phyloP scores from a whole-genome alignment of 2,888 invertebrate genomes.

The Parelbella ahira region DNA sequence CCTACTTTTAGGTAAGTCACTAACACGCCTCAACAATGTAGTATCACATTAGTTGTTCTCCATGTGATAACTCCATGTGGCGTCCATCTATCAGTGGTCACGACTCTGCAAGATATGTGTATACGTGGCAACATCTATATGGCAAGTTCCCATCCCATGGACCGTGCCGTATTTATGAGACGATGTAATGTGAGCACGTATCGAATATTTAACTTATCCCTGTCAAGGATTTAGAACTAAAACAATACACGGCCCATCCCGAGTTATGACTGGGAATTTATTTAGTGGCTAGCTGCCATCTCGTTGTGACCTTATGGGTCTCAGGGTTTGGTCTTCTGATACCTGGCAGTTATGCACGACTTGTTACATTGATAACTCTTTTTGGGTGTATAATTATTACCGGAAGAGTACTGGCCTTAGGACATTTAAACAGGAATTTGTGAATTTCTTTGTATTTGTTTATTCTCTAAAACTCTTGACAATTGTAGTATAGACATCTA shows the following conservation, averaged over 20 bases:
- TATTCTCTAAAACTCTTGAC: no score
- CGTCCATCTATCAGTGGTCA: slow-evolving; percentile 38
- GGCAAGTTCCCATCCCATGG: slow-evolving; percentile 33
- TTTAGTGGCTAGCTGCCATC: slow-evolving; percentile 21
- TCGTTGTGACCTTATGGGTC: slow-evolving; percentile 23
- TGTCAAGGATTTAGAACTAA: slow-evolving; percentile 27
- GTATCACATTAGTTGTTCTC: slow-evolving; percentile 3
- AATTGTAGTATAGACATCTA: no score
- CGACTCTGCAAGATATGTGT: slow-evolving; percentile 37
- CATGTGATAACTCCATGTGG: slow-evolving; percentile 17
- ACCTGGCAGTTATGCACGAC: slow-evolving; percentile 15
- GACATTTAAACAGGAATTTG: no score
- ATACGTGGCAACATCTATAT: slow-evolving; percentile 16
- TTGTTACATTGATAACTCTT: slow-evolving; percentile 1
- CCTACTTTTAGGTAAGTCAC: no score
- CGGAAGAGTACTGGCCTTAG: no score
- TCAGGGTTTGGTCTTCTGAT: slow-evolving; percentile 6
- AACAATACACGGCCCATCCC: slow-evolving; percentile 21
- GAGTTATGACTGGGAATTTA: slow-evolving; percentile 25
- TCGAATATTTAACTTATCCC: slow-evolving; percentile 38
- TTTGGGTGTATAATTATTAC: no score
- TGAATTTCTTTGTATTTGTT: no score
- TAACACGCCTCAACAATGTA: background rate
- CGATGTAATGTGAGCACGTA: slow-evolving; percentile 39
- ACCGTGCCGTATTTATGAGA: slow-evolving; percentile 36